Evolutionary conservation across 2,797 vertebrate species (phyloP).

Genomic region (Chromobotia macracanthus): DNA sequence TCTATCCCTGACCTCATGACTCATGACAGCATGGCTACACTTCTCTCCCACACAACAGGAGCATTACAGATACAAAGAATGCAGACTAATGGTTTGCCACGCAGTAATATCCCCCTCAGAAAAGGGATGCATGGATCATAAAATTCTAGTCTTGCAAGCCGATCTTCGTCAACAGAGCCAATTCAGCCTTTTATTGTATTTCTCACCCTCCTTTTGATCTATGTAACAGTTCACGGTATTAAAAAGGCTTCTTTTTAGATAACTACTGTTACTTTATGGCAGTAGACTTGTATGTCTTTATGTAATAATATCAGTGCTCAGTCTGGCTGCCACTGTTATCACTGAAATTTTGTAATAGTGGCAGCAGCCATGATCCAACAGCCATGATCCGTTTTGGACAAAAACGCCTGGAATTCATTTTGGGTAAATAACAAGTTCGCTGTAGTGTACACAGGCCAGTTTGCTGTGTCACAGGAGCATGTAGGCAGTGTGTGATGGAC

Average conservation of each 20-base stretch:
- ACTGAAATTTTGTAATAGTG: neutral
- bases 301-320: neutral
- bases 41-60: slow-evolving; percentile 42
- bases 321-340: neutral
- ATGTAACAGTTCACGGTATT: slow-evolving; percentile 3
- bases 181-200: slow-evolving; percentile 23
- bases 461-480: slow-evolving; percentile 32
- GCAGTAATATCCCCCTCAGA: slow-evolving; percentile 35
- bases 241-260: too few species aligned
- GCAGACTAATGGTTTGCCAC: slow-evolving; percentile 52
- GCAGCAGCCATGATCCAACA: neutral
- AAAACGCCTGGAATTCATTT: slow-evolving; percentile 7
- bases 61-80: slow-evolving; percentile 51
- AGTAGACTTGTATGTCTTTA: slow-evolving; percentile 9
- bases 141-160: slow-evolving; percentile 48
- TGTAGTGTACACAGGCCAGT: slow-evolving; percentile 25
- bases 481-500: slow-evolving; percentile 39
- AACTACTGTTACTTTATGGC: too few species aligned
- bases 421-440: slow-evolving; percentile 13
- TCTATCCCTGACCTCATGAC: slow-evolving; percentile 53
- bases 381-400: neutral
- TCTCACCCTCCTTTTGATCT: slow-evolving; percentile 16
- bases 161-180: slow-evolving; percentile 33
- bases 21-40: slow-evolving; percentile 46
- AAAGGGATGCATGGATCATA: slow-evolving; percentile 52